Evolutionary conservation across 2,113 vertebrate genomes (phyloP).

Genomic region (Erpornis zantholeuca): DNA sequence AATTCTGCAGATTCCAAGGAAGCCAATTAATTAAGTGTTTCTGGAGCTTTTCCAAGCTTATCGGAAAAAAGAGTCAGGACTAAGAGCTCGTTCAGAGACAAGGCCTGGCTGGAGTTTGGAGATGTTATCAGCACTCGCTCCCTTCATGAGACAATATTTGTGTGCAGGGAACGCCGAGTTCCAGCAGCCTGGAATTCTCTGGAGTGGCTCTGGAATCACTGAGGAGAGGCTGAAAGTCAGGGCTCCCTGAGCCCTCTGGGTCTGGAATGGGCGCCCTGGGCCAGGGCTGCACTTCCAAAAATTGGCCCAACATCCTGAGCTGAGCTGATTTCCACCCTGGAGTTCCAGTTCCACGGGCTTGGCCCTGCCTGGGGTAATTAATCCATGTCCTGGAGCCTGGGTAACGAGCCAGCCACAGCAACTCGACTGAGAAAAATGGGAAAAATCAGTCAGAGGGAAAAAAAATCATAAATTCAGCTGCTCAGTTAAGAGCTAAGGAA

Average conservation of each 20-base stretch:
- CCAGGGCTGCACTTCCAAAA: not conserved
- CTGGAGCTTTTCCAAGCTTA: constrained; percentile 2
- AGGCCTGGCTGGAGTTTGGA: not conserved
- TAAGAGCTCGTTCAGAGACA: not conserved
- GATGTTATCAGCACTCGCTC: not conserved
- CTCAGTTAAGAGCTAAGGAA: not conserved
- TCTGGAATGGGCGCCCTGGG: not conserved
- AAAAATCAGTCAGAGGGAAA: not conserved
- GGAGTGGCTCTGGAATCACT: not conserved
- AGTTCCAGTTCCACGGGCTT: not conserved
- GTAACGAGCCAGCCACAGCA: not conserved
- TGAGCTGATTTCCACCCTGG: not conserved
- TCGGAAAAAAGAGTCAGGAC: not conserved
- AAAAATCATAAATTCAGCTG: not conserved
- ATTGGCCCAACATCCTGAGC: fast-evolving
- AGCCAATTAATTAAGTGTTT: not conserved
- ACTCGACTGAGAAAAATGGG: not conserved
- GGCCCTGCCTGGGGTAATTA: not conserved
- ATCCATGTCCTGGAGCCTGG: not conserved
- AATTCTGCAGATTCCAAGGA: not conserved
- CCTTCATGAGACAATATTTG: not conserved
- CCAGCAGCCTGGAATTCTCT: not conserved
- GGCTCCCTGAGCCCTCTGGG: fast-evolving
- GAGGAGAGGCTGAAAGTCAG: not conserved
- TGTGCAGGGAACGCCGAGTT: not conserved